Evolutionary conservation across 1,140 invertebrate genomes (phyloP), one percentile per base, ranked within the genome.

Genomic region (Gonioctena quinquepunctata): DNA sequence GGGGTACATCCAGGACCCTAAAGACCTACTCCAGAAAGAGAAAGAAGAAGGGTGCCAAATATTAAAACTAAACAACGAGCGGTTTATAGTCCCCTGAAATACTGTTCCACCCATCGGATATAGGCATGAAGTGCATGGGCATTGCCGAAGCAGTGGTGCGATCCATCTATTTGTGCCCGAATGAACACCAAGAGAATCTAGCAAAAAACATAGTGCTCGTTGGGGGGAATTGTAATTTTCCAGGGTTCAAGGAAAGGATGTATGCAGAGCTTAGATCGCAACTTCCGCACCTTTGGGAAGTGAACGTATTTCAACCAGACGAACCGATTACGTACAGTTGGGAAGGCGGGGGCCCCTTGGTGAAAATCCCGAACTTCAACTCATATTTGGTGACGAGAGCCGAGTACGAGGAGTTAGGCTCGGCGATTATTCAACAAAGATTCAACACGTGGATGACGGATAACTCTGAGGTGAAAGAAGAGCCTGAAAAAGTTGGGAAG

Each of bases 61-160:
- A 56, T 87, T 98, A 25, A 83, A 93, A 33, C 85, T 99, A 76
- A 96, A 95, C 80, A 98, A 97, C 81, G 96, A 97, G 83, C 84
- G 95, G 60, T 98, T 99, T 83, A 86, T 92, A 0, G 92, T 99
- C 52, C 97, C 98, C 0, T n/a, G 98, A 99, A 86, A 85, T 99
- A 18, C 84, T 99, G 6, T 99, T 99, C 82, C 89, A 94, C 82
- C 98, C 98, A 0, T 95, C 93, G 0, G 96, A 99, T 86, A 91
- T 99, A 63, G 96, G 96, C 2, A 94, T 99, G 59, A 87, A 91
- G 54, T 93, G 97, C 84, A 96, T 97, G 90, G 98, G 98, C 4
- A 93, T 99, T 71, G 86, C 93, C 0, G 97, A 99, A 86, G 91
- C 94, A 11, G 91, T 99, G 52, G 88, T 93, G 27, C 86, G 94